A percentile compares a stretch with the other conserved stretches of the same genome.
These are phyloP conservation scores for Octopus bimaculoides DNA, from an alignment of 1,140 invertebrate species.

Conservation along the genomic window DNA sequence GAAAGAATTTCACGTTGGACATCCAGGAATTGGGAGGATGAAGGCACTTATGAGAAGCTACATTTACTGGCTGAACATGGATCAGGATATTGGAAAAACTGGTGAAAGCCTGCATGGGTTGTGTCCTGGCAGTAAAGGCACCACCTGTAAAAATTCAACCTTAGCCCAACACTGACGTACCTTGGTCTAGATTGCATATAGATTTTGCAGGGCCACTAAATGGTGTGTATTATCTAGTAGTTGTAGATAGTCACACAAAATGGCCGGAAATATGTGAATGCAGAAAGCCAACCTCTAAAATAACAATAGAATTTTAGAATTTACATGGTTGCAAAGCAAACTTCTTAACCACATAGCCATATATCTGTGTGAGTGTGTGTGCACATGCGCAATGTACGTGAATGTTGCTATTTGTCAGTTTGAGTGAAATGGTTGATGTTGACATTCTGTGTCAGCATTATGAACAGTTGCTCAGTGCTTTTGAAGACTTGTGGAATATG, in stretches of 20 bases:
- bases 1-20: not conserved
- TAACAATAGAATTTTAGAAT: not conserved
- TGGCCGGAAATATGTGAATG: not conserved
- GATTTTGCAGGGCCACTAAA: not conserved
- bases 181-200: not conserved
- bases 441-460: no score
- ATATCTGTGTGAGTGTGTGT: no score
- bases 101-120: not conserved
- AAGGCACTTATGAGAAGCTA: not conserved
- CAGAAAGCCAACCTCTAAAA: not conserved
- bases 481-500: no score
- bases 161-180: not conserved
- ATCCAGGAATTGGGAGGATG: not conserved
- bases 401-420: no score
- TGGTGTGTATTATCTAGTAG: not conserved
- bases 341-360: no score
- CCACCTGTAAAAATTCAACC: not conserved
- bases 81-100: not conserved
- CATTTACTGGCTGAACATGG: not conserved
- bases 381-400: no score
- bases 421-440: no score
- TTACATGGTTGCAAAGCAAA: no score
- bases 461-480: no score
- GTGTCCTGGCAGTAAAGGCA: not conserved
- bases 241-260: not conserved